Conservation (phyloP, 2,113 vertebrate genomes). For the Chionomys nivalis region DNA sequence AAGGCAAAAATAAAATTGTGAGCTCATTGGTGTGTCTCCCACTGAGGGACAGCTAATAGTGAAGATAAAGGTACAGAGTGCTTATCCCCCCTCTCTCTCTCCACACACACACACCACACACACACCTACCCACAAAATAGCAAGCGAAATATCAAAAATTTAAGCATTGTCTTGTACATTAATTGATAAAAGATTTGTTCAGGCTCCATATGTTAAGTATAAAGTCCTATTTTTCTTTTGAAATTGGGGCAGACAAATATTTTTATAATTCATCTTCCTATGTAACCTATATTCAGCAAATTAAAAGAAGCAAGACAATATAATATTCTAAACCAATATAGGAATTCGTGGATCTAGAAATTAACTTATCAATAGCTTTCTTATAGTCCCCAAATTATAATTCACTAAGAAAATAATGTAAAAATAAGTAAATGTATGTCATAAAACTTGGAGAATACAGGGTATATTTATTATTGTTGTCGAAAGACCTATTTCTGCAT, state of each 20-base stretch:
- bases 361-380: conserved; percentile 3
- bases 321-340: conserved; percentile 22
- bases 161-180: conserved; percentile 41
- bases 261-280: conserved; percentile 65
- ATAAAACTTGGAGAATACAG: conserved; percentile 11
- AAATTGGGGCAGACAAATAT: conserved; percentile 13
- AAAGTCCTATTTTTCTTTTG: neutral
- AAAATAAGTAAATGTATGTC: conserved; percentile 5
- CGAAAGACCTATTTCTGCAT: conserved; percentile 70
- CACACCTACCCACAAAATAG: neutral
- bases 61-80: neutral
- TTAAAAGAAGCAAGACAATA: conserved; percentile 3
- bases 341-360: neutral
- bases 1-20: conserved; percentile 3
- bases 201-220: conserved; percentile 33
- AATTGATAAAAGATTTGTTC: conserved; percentile 40
- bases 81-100: neutral
- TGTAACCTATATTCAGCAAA: conserved; percentile 39
- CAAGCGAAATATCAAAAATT: conserved; percentile 7
- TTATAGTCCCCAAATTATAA: neutral
- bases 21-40: neutral
- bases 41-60: neutral
- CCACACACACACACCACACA: neutral
- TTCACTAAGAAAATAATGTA: conserved; percentile 29
- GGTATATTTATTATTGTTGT: conserved; percentile 63